Evolutionary conservation across 2,113 vertebrate species (phyloP).

Genomic region (Dunckerocampus dactyliophorus): DNA sequence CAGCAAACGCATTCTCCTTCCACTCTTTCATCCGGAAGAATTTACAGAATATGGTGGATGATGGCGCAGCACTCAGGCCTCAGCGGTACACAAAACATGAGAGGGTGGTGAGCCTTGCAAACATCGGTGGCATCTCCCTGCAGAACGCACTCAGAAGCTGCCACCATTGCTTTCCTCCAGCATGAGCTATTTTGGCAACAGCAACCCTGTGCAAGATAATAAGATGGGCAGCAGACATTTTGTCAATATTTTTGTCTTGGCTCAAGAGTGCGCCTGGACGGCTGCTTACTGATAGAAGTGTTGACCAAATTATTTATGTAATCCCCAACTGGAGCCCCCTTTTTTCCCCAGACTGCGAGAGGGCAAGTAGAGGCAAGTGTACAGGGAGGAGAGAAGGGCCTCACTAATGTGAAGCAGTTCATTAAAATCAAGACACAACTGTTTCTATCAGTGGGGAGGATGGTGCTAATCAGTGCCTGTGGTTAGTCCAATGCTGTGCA

Average conservation of each 20-base stretch:
- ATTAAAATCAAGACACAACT: constrained; percentile 59
- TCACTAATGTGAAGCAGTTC: constrained; percentile 62
- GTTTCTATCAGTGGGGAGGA: constrained; percentile 43
- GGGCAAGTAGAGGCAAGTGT: constrained; percentile 50
- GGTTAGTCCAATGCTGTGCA: constrained; percentile 43
- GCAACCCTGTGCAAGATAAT: constrained; percentile 58
- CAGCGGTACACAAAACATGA: constrained; percentile 39
- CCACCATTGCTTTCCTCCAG: constrained; percentile 37
- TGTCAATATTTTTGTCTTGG: constrained; percentile 74
- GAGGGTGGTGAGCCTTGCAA: constrained; percentile 34
- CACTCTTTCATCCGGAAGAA: constrained; percentile 42
- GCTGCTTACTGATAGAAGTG: constrained; percentile 68
- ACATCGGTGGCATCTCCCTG: constrained; percentile 31
- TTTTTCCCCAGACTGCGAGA: constrained; percentile 44
- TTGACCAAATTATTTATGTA: constrained; percentile 45
- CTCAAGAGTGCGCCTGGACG: constrained; percentile 55
- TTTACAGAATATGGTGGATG: constrained; percentile 31
- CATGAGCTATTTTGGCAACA: constrained; percentile 59
- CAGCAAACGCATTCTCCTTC: constrained; percentile 34
- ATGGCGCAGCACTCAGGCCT: constrained; percentile 37
- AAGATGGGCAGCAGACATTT: constrained; percentile 63
- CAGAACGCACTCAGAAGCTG: not conserved
- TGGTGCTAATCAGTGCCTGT: constrained; percentile 50
- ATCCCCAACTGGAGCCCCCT: constrained; percentile 21
- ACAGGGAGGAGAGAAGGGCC: constrained; percentile 30